These are phyloP conservation scores for Amblyopsis hoosieri DNA, from an alignment of 2,797 vertebrate species.

Conservation along the genomic window DNA sequence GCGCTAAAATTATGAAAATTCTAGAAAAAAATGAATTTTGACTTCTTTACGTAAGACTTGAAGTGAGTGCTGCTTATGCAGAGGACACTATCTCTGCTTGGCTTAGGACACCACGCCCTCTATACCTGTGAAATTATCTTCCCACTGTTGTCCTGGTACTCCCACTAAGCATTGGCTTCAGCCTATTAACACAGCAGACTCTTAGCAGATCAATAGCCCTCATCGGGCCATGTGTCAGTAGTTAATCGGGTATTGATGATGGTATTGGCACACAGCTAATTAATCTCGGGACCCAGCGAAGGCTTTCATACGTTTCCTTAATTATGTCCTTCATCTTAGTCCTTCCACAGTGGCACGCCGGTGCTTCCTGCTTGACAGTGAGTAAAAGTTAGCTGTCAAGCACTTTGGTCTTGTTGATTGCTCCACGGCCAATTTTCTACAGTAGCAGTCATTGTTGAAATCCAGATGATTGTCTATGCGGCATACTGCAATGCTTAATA, in stretches of 20 bases:
- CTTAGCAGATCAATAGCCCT: conserved; percentile 95
- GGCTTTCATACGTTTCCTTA: conserved; percentile 98
- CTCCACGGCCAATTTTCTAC: not conserved
- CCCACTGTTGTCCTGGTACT: conserved; percentile 83
- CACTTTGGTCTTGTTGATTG: conserved; percentile 14
- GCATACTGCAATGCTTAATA: not conserved
- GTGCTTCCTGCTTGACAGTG: conserved; percentile 77
- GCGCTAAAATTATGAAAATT: conserved; percentile 67
- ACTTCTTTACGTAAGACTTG: conserved; percentile 54
- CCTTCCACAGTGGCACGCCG: conserved; percentile 81
- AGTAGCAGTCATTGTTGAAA: not conserved
- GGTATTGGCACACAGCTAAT: conserved; percentile 97
- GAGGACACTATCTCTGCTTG: conserved; percentile 38
- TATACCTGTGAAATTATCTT: conserved; percentile 35
- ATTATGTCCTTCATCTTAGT: conserved; percentile 99
- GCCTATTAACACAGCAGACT: conserved; percentile 93
- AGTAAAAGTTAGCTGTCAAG: conserved; percentile 82
- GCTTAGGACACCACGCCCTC: conserved; percentile 29
- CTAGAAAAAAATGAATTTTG: conserved; percentile 57
- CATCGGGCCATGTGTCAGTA: conserved; percentile 99
- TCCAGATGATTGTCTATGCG: not conserved
- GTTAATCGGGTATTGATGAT: conserved; percentile 99
- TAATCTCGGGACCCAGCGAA: conserved; percentile 89
- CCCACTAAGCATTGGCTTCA: conserved; percentile 89
- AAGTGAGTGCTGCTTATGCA: conserved; percentile 45